Percentiles rank a stretch among this genome's conserved stretches.
These are phyloP conservation scores for Cheilosia soror DNA, from an alignment of 2,888 invertebrate species.

Conservation along the genomic window DNA sequence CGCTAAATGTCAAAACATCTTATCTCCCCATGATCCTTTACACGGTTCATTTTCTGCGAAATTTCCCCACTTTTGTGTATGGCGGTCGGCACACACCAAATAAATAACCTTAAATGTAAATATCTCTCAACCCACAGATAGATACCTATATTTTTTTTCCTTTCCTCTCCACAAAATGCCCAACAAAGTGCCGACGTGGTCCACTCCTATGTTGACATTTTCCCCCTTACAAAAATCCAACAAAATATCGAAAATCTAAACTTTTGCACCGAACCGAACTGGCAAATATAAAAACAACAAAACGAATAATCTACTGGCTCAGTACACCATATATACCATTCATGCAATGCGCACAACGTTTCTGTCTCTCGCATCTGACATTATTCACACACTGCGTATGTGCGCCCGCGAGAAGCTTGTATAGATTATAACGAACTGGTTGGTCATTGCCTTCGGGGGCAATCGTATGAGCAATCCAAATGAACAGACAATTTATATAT, in stretches of 20 bases:
- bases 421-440: constrained; percentile 71
- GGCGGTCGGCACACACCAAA: constrained; percentile 6
- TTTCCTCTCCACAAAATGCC: constrained; percentile 6
- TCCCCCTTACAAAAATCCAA: constrained; percentile 19
- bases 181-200: constrained; percentile 18
- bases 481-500: constrained; percentile 34
- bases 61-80: background rate
- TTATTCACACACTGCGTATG: constrained; percentile 38
- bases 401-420: constrained; percentile 46
- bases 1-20: constrained; percentile 39
- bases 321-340: constrained; percentile 10
- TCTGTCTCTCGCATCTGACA: constrained; percentile 45
- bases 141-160: background rate
- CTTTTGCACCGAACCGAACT: constrained; percentile 33
- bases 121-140: constrained; percentile 40
- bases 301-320: constrained; percentile 14
- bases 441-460: constrained; percentile 73
- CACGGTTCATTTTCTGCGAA: constrained; percentile 21
- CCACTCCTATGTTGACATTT: constrained; percentile 73
- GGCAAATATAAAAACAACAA: background rate
- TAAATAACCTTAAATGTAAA: constrained; percentile 45
- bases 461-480: constrained; percentile 58
- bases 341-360: constrained; percentile 31
- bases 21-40: constrained; percentile 43
- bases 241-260: constrained; percentile 63